Base-by-base conservation (phyloP, 2,888 invertebrate genomes). In the Parnassius apollo region DNA sequence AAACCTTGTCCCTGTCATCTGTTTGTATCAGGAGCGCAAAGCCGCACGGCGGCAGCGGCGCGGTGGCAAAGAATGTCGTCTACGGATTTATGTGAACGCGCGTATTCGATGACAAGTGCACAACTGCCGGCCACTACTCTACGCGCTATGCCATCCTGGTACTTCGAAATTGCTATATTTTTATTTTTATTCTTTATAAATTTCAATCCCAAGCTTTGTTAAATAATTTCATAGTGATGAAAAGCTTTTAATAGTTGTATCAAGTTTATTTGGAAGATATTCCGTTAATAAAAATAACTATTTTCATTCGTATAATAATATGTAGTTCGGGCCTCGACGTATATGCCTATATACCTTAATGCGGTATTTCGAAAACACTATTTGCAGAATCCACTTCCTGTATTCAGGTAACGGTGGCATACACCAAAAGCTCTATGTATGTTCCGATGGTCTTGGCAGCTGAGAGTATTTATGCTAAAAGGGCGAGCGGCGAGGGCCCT, bases 61-160 rank as follows among this genome's bases (percentile, higher is more conserved):
- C 82, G 80, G 80, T 79, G 76, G 81, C 84, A 86, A 86, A 86
- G 87, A 86, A 86, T 87, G 86, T 84, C 84, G 80, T 74, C 76
- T 75, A 64, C 69, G 80, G 78, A 85, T 86, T 86, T 85, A 86
- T 87, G 83, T 79, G 80, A 71, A 78, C 78, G 80, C 81, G 75
- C 77, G 76, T 72, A 73, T 68, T 69, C 78, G 78, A 76, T 84
- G 86, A 85, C 86, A 85, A 80, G 80, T 68, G 75, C 72, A 77
- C 80, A 78, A 73, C 75, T 75, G 76, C 77, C 77, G 67, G 68
- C 67, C 65, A 70, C 73, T 69, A 83, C 83, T 81, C 78, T 80
- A 78, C 81, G 79, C 78, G 73, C 63, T 75, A 78, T 83, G 80
- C 69, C 72, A 65, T 69, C 77, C 80, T 83, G 80, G 82, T 83